These are phyloP conservation scores for Mesodorylaimus sp. DNA, from an alignment of 2,888 invertebrate genomes.

Conservation along the genomic window DNA sequence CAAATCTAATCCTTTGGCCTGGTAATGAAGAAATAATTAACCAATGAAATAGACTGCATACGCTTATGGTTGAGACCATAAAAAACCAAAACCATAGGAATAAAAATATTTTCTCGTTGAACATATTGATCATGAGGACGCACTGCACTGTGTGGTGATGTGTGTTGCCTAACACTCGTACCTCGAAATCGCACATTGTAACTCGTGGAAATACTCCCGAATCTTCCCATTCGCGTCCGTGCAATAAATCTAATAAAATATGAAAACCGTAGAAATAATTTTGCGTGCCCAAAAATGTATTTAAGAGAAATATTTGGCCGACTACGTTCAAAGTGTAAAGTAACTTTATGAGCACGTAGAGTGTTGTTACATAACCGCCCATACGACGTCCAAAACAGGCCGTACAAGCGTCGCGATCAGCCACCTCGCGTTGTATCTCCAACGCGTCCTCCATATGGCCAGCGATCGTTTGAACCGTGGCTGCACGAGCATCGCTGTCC, in stretches of 20 bases:
- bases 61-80: slow-evolving; percentile 25
- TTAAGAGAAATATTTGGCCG: slow-evolving; percentile 30
- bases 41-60: slow-evolving; percentile 29
- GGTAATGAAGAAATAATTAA: slow-evolving; percentile 27
- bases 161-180: slow-evolving; percentile 33
- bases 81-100: slow-evolving; percentile 30
- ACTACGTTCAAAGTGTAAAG: slow-evolving; percentile 30
- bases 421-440: slow-evolving; percentile 24
- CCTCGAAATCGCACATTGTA: slow-evolving; percentile 33
- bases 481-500: slow-evolving; percentile 28
- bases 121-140: slow-evolving; percentile 27
- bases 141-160: slow-evolving; percentile 30
- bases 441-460: slow-evolving; percentile 31
- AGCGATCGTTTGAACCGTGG: slow-evolving; percentile 29
- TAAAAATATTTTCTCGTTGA: slow-evolving; percentile 26
- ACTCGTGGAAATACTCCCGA: slow-evolving; percentile 31
- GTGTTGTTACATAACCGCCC: slow-evolving; percentile 30
- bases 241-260: slow-evolving; percentile 28
- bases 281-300: slow-evolving; percentile 30
- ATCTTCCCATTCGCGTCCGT: slow-evolving; percentile 29
- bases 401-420: slow-evolving; percentile 22
- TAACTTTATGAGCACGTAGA: slow-evolving; percentile 30
- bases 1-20: slow-evolving; percentile 30
- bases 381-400: slow-evolving; percentile 29
- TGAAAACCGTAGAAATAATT: slow-evolving; percentile 32